phyloP scores from a whole-genome alignment of 2,113 vertebrate genomes.

The Rynchops niger region DNA sequence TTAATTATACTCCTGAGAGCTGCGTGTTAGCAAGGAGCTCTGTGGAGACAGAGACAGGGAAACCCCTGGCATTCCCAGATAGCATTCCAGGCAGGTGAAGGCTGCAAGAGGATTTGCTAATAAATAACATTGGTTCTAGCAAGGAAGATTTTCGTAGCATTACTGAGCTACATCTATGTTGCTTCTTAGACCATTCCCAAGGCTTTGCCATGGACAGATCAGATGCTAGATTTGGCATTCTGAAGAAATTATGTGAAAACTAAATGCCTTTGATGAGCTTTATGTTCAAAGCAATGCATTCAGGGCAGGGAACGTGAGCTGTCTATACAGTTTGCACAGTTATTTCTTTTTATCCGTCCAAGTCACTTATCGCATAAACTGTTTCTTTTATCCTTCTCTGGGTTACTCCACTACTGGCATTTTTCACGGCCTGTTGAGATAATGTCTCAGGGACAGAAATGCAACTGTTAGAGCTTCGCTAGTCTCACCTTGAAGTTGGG shows the following conservation, averaged over 20 bases:
- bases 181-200: neutral
- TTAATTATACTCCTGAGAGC: slow-evolving; percentile 27
- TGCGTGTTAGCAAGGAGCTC: neutral
- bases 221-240: neutral
- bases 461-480: neutral
- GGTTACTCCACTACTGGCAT: neutral
- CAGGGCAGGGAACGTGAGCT: neutral
- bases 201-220: neutral
- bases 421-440: neutral
- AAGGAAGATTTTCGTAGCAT: neutral
- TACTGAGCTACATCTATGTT: neutral
- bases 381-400: neutral
- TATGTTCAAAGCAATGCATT: neutral
- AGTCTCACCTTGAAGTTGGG: slow-evolving; percentile 5
- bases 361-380: neutral
- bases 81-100: neutral
- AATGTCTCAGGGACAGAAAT: neutral
- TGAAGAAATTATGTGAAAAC: neutral
- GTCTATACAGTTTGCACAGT: neutral
- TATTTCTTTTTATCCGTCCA: neutral
- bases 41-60: neutral
- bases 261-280: slow-evolving; percentile 15
- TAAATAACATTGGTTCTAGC: neutral
- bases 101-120: neutral
- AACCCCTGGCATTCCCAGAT: slow-evolving; percentile 23